These are phyloP conservation scores for Dicentrarchus labrax DNA, from an alignment of 2,113 vertebrate species.

Conservation along the genomic window DNA sequence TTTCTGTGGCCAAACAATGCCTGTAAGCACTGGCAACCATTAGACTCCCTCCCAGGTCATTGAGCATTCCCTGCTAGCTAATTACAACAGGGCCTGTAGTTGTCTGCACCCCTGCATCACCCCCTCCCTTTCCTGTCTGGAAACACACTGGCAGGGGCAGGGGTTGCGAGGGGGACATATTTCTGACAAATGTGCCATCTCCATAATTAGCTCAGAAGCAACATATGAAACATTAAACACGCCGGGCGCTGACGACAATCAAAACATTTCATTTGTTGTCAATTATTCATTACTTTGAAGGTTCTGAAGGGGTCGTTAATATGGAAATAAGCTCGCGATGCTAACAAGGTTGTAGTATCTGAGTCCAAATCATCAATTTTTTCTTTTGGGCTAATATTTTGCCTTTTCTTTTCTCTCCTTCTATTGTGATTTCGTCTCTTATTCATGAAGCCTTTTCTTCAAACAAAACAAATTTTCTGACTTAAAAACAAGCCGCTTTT, in stretches of 20 bases:
- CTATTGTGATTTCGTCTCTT: conserved; percentile 54
- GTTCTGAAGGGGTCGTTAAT: conserved; percentile 98
- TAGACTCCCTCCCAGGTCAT: conserved; percentile 93
- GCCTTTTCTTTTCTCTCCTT: conserved; percentile 34
- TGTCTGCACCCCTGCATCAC: conserved; percentile 79
- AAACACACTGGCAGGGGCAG: conserved; percentile 81
- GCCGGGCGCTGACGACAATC: conserved; percentile 95
- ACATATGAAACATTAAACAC: conserved; percentile 98
- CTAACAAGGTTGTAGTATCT: conserved; percentile 98
- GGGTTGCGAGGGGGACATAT: conserved; percentile 48
- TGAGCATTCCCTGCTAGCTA: conserved; percentile 91
- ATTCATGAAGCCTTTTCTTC: conserved; percentile 68
- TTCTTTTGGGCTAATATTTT: conserved; percentile 55
- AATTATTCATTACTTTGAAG: conserved; percentile 99
- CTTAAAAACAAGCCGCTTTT: conserved; percentile 58
- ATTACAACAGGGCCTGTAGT: conserved; percentile 86
- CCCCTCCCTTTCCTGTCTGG: conserved; percentile 89
- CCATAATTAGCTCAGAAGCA: conserved; percentile 97
- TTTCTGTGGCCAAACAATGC: conserved; percentile 92
- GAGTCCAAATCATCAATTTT: conserved; percentile 87
- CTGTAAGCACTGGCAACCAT: conserved; percentile 90
- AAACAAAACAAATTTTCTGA: conserved; percentile 50
- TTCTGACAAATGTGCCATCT: conserved; percentile 95
- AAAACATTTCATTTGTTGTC: conserved; percentile 99
- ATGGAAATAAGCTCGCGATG: conserved; percentile 97